These are phyloP conservation scores for Oryzias woworae DNA, from an alignment of 2,113 vertebrate species.

Conservation along the genomic window DNA sequence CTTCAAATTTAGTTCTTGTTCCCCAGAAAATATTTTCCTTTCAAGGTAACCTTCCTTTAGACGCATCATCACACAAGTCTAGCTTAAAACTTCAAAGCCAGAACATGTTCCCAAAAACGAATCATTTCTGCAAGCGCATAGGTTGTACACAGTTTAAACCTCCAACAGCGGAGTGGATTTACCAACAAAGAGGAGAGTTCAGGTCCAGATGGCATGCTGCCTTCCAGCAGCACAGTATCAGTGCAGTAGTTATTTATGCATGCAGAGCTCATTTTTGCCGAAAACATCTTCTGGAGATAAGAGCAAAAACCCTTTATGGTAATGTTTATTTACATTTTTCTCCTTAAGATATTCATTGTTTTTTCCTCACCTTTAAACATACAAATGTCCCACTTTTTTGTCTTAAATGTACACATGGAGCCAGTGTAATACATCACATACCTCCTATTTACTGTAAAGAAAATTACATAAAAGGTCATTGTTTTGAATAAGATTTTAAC, in stretches of 20 bases:
- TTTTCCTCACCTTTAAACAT: conserved; percentile 1
- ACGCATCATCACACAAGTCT: too few relatives aligned
- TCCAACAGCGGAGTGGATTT: conserved; percentile 2
- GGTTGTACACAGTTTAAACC: conserved; percentile 5
- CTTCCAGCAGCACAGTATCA: conserved; percentile 52
- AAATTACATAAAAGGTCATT: too few relatives aligned
- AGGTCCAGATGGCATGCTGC: conserved; percentile 45
- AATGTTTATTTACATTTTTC: conserved; percentile 51
- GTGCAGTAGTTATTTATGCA: conserved; percentile 49
- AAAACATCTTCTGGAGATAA: conserved; percentile 56
- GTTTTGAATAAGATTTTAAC: too few relatives aligned
- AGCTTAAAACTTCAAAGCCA: not conserved
- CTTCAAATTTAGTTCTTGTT: too few relatives aligned
- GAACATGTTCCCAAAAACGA: not conserved
- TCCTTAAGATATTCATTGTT: conserved; percentile 39
- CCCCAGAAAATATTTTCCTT: too few relatives aligned
- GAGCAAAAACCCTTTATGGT: conserved; percentile 46
- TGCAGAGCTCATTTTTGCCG: conserved; percentile 35
- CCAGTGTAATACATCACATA: not conserved
- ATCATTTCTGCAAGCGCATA: not conserved
- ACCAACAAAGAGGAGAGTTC: conserved; percentile 40
- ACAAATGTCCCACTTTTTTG: not conserved
- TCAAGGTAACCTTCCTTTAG: too few relatives aligned
- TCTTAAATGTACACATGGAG: not conserved
- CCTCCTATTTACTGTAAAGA: too few relatives aligned